Evolutionary conservation across 92 coral and sea anemone species (phyloP).

Genomic region (Phymanthus crucifer): DNA sequence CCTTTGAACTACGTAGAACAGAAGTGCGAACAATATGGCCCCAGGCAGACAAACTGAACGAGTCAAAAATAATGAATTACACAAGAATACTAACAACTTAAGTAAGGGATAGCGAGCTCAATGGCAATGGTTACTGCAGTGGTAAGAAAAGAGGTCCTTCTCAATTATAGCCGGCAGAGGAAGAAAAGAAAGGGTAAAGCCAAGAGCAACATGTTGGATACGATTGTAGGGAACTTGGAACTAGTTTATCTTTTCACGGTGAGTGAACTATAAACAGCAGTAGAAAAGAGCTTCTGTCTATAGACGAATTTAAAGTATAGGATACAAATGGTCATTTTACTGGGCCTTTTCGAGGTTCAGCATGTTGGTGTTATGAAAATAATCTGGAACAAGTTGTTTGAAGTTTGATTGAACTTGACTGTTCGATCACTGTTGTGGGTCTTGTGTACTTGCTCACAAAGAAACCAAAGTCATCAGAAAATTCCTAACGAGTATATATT

Average conservation of each 20-base stretch:
- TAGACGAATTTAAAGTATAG: neutral
- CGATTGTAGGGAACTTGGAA: conserved; percentile 33
- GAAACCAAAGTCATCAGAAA: neutral
- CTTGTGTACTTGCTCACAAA: neutral
- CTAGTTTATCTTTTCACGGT: conserved; percentile 47
- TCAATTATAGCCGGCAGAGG: neutral
- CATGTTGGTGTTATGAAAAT: neutral
- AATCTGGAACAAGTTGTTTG: neutral
- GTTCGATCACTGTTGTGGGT: neutral
- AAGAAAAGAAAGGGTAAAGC: conserved; percentile 13
- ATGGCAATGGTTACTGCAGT: conserved; percentile 40
- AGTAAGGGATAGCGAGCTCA: neutral
- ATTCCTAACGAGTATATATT: neutral
- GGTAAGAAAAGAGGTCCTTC: neutral
- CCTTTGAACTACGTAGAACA: conserved; percentile 30
- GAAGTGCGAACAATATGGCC: conserved; percentile 34
- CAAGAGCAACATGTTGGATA: conserved; percentile 24
- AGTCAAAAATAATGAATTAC: conserved; percentile 13
- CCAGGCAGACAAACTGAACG: neutral
- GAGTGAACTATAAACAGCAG: conserved; percentile 25
- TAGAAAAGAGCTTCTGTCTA: neutral
- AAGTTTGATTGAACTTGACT: neutral
- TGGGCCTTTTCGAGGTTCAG: neutral
- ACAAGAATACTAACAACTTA: neutral
- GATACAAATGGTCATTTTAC: neutral